Evolutionary conservation across 1,140 invertebrate species (phyloP), one percentile per base, ranked within the genome.

Genomic region (Drosophila chauvacae): DNA sequence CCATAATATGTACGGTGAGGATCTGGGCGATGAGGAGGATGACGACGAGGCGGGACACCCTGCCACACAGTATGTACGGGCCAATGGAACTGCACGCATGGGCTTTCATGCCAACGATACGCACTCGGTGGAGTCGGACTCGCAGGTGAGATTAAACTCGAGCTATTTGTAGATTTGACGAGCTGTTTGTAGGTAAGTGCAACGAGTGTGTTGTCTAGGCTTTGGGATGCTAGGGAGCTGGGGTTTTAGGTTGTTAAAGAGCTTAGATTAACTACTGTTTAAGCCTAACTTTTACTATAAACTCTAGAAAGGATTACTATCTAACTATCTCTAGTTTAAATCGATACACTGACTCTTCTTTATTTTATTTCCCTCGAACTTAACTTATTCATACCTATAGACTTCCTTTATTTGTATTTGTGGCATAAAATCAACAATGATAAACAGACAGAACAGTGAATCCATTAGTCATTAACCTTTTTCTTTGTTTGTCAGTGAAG

Each of bases 81-180:
- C 91, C 63, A 91, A 91, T 81, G 88, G 82, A 41, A 58, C 56
- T 23, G 66, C 53, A 1, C 91, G 86, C 68, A 85, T 92, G 65
- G 91, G 91, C 11, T 92, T 92, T 57, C 83, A 92, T 56, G 68
- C 50, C 51, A 86, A 83, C 37, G 91, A 90, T 62, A 75, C 76
- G 50, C 84, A 92, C 44, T 92, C 91, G 3, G 91, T 92, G 26
- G 91, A 92, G 71, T 92, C 91, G 3, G 91, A 92, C 28, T 92
- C 91, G 16, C 85, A 91, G 82, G 91, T 92, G 47, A 85, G 44
- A 23, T 14, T 45, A 23, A 47, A 14, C 7, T 9, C n/a, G 7
- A 11, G 33, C 0, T 11, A 11, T 9, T 11, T 45, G 42, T 45
- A 18, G 18, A 18, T 44, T 44, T 20, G 2, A 20, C 18, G 11